Evolutionary conservation across 2,113 vertebrate genomes (phyloP).

Genomic region (Prunella himalayana): DNA sequence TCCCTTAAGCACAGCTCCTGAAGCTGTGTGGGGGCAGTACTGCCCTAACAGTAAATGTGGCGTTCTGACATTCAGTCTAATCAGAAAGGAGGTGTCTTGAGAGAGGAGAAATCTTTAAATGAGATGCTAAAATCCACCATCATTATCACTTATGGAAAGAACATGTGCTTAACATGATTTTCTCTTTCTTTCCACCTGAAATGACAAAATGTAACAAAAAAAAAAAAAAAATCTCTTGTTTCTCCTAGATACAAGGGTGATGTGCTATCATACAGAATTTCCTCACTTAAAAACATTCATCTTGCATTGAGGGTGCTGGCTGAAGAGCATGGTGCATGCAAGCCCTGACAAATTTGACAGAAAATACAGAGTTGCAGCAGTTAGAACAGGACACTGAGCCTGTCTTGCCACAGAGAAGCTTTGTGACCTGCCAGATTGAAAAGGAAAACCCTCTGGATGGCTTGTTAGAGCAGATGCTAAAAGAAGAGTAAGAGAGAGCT

Average conservation of each 20-base stretch:
- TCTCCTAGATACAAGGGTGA: not conserved
- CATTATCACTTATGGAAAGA: not conserved
- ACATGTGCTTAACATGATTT: not conserved
- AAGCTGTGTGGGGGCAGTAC: not conserved
- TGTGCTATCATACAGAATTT: not conserved
- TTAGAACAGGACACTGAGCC: not conserved
- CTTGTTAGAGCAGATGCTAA: not conserved
- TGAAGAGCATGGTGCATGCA: not conserved
- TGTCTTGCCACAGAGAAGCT: not conserved
- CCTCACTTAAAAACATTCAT: not conserved
- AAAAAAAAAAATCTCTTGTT: not conserved
- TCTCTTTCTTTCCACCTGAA: not conserved
- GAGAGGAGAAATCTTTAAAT: not conserved
- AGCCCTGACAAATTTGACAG: not conserved
- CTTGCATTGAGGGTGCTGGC: not conserved
- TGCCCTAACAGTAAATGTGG: not conserved
- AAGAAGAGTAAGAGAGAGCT: not conserved
- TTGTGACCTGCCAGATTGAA: not conserved
- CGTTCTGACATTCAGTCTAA: not conserved
- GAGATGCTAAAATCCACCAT: not conserved
- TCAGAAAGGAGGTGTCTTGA: not conserved
- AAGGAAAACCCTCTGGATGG: not conserved
- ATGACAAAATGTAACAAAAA: not conserved
- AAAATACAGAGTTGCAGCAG: not conserved
- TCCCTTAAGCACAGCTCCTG: not conserved